phyloP scores from a whole-genome alignment of 2,113 vertebrate genomes.

The Bos javanicus region DNA sequence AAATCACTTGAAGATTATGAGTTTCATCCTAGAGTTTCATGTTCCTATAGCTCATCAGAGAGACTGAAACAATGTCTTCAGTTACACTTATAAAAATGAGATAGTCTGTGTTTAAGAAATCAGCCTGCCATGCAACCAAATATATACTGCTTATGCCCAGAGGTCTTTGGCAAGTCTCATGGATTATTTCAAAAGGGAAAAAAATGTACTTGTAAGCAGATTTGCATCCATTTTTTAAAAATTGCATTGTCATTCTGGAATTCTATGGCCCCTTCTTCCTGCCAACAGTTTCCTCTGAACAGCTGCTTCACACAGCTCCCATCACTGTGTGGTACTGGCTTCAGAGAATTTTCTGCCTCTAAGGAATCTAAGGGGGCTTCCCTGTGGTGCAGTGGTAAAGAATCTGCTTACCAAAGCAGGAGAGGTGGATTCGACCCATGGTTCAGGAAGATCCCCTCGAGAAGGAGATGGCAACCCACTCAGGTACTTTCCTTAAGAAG shows the following conservation, averaged over 20 bases:
- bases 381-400: not conserved
- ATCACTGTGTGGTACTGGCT: not conserved
- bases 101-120: slow-evolving; percentile 8
- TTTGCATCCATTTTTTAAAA: not conserved
- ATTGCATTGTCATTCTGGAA: not conserved
- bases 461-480: not conserved
- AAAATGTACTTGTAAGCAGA: not conserved
- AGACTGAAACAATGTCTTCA: not conserved
- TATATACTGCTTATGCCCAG: too few relatives aligned
- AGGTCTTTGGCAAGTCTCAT: not conserved
- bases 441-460: not conserved
- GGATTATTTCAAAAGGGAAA: not conserved
- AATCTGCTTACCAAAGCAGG: not conserved
- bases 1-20: not conserved
- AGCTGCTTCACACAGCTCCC: not conserved
- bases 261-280: not conserved
- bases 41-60: not conserved
- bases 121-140: not conserved
- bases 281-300: not conserved
- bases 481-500: not conserved
- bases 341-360: not conserved
- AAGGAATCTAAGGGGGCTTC: not conserved
- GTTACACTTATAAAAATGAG: not conserved
- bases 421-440: not conserved
- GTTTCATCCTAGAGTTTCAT: not conserved